phyloP scores from a whole-genome alignment of 2,113 vertebrate species.

The Grammomys dolichurus region DNA sequence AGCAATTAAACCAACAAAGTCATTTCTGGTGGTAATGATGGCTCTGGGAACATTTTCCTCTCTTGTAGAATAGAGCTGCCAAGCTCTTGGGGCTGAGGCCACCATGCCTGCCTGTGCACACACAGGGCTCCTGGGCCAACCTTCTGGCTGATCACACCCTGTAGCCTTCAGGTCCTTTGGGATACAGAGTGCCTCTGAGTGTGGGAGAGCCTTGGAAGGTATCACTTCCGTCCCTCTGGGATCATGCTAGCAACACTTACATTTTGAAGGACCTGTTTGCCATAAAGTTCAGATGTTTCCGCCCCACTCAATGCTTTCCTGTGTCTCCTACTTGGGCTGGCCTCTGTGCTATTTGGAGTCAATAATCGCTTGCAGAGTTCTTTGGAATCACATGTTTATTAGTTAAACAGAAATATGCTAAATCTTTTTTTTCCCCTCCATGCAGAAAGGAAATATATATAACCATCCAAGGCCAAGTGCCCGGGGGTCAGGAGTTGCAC shows the following conservation, averaged over 20 bases:
- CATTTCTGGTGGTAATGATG: slow-evolving; percentile 5
- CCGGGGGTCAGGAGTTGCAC: slow-evolving; percentile 61
- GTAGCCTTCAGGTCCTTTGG: not conserved
- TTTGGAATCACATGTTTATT: slow-evolving; percentile 62
- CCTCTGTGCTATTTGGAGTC: slow-evolving; percentile 53
- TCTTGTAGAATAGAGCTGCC: not conserved
- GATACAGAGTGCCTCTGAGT: not conserved
- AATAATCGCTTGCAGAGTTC: slow-evolving; percentile 38
- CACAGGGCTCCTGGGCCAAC: not conserved
- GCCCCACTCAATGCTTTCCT: slow-evolving; percentile 43
- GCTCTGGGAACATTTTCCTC: not conserved
- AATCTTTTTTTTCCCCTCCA: not conserved
- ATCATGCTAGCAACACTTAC: slow-evolving; percentile 35
- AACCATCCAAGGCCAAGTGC: slow-evolving; percentile 54
- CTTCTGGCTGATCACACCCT: not conserved
- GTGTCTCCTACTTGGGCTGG: slow-evolving; percentile 55
- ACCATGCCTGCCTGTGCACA: not conserved
- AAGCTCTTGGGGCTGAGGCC: not conserved
- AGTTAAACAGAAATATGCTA: slow-evolving; percentile 66
- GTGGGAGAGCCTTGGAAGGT: slow-evolving; percentile 43
- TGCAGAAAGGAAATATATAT: slow-evolving; percentile 64
- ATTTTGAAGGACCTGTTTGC: slow-evolving; percentile 53
- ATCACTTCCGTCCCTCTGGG: not conserved
- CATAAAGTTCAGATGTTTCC: slow-evolving; percentile 62
- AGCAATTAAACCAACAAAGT: not conserved